These are phyloP conservation scores for Plebejus melissa DNA, from an alignment of 2,888 invertebrate genomes.

Conservation along the genomic window DNA sequence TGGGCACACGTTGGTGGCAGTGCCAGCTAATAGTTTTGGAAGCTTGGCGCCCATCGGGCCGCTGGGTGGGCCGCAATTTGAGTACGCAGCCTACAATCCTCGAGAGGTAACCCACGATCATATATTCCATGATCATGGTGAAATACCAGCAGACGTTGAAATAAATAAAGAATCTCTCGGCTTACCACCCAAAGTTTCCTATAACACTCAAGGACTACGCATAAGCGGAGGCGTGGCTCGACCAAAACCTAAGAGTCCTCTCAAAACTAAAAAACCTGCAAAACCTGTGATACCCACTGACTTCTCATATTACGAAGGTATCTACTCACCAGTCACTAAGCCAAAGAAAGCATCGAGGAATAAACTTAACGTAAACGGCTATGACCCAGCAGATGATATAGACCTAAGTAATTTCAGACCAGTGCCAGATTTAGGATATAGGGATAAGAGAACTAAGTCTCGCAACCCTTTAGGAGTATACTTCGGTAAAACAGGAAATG, in stretches of 20 bases:
- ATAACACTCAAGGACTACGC: constrained; percentile 60
- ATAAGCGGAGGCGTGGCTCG: constrained; percentile 48
- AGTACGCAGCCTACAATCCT: constrained; percentile 67
- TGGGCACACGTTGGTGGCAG: constrained; percentile 49
- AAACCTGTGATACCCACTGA: constrained; percentile 50
- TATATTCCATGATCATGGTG: constrained; percentile 72
- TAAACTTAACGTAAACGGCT: constrained; percentile 42
- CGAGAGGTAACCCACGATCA: constrained; percentile 75
- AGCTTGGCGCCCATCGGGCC: constrained; percentile 49
- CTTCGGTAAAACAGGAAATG: constrained; percentile 48
- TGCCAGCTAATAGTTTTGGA: constrained; percentile 50
- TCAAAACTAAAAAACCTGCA: constrained; percentile 50
- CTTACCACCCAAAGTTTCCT: constrained; percentile 59
- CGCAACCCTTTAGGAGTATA: constrained; percentile 45
- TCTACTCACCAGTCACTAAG: constrained; percentile 52
- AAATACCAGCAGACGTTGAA: constrained; percentile 59
- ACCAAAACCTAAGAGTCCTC: constrained; percentile 50
- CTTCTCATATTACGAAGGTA: constrained; percentile 67
- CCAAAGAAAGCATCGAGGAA: constrained; percentile 49
- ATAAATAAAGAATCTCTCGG: constrained; percentile 55
- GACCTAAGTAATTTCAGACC: constrained; percentile 53
- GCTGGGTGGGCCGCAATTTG: constrained; percentile 60
- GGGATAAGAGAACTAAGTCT: constrained; percentile 52
- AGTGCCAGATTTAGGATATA: constrained; percentile 52
- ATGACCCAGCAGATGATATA: constrained; percentile 43